phyloP scores from a whole-genome alignment of 2,113 vertebrate genomes.

The Thomomys bottae region DNA sequence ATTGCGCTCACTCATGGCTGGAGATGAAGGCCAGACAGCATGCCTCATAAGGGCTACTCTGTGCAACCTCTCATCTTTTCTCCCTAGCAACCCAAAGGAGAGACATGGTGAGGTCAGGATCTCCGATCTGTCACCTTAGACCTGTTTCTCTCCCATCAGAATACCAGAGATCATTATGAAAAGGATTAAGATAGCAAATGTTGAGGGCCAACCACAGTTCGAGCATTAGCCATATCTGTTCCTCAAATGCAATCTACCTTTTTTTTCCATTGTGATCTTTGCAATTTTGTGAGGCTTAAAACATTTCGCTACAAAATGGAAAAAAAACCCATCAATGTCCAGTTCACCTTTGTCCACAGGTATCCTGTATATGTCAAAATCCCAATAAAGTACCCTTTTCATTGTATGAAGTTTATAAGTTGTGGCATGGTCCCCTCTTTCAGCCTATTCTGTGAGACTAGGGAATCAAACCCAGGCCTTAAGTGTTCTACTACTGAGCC shows the following conservation, averaged over 20 bases:
- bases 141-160: background rate
- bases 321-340: background rate
- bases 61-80: background rate
- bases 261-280: background rate
- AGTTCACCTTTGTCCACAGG: background rate
- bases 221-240: background rate
- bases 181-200: background rate
- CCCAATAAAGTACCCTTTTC: conserved; percentile 34
- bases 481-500: background rate
- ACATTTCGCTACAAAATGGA: background rate
- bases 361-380: background rate
- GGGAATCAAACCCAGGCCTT: background rate
- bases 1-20: background rate
- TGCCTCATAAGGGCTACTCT: background rate
- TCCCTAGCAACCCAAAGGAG: background rate
- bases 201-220: background rate
- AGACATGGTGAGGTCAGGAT: background rate
- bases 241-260: background rate
- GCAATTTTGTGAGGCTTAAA: conserved; percentile 40
- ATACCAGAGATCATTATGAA: background rate
- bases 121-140: background rate
- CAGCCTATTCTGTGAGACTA: background rate
- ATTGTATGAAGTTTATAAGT: background rate
- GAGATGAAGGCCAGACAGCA: background rate
- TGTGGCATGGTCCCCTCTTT: background rate